A percentile compares a stretch with the other conserved stretches of the same genome.
Evolutionary conservation across 2,888 invertebrate species (phyloP).

Genomic region (Digitonthophagus gazella): DNA sequence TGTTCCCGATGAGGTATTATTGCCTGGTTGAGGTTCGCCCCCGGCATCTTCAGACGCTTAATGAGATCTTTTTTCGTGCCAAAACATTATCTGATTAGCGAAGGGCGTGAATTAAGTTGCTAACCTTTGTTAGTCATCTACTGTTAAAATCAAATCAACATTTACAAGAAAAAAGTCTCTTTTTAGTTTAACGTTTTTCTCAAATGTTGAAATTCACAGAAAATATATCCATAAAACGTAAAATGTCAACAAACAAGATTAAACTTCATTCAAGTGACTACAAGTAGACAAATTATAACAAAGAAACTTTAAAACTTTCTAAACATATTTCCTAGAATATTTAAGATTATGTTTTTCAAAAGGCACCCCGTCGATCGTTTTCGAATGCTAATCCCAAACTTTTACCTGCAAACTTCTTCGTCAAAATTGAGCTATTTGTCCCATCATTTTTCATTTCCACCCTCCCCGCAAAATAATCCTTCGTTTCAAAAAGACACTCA

Average conservation of each 20-base stretch:
- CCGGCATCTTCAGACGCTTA: neutral
- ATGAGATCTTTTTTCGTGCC: neutral
- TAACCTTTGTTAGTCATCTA: neutral
- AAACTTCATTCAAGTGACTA: neutral
- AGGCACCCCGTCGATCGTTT: neutral
- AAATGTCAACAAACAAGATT: neutral
- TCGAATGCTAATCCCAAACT: neutral
- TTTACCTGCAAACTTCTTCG: neutral
- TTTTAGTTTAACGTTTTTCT: neutral
- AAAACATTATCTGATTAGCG: neutral
- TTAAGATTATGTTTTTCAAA: neutral
- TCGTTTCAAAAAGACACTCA: too few species aligned
- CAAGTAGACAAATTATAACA: neutral
- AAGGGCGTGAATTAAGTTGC: neutral
- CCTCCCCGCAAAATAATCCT: too few species aligned
- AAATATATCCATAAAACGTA: too few species aligned
- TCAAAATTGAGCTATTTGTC: neutral
- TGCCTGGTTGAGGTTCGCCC: neutral
- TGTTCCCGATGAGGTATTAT: neutral
- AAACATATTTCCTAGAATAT: neutral
- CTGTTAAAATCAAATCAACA: too few species aligned
- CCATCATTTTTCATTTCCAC: neutral
- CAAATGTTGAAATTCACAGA: neutral
- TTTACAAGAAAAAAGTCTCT: too few species aligned
- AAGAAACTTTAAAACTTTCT: neutral